phyloP scores from a whole-genome alignment of 2,113 vertebrate species.

The Acrocephalus kingi region DNA sequence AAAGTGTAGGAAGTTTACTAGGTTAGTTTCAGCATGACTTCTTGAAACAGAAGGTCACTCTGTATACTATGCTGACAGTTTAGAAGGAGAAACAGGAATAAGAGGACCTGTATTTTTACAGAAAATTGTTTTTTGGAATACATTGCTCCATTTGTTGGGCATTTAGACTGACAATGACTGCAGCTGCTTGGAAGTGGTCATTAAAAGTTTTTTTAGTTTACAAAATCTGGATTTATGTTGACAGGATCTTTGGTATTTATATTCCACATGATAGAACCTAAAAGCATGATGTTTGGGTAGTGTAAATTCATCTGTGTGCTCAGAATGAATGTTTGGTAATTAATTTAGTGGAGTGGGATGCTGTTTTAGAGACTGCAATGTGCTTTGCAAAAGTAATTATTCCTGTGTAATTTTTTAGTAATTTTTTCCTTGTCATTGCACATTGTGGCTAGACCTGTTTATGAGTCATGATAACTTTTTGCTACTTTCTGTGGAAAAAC shows the following conservation, averaged over 20 bases:
- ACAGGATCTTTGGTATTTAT: neutral
- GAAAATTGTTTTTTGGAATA: neutral
- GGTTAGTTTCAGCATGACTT: neutral
- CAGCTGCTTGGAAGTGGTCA: neutral
- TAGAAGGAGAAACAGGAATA: neutral
- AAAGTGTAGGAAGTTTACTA: neutral
- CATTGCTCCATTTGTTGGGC: neutral
- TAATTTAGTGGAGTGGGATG: neutral
- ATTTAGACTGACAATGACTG: neutral
- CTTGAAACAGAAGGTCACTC: neutral
- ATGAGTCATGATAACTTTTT: neutral
- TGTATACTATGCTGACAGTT: neutral
- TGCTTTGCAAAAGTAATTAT: neutral
- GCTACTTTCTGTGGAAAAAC: neutral
- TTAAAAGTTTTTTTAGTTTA: neutral
- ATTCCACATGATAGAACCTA: neutral
- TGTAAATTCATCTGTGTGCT: neutral
- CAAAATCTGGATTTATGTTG: neutral
- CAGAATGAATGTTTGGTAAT: neutral
- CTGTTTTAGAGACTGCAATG: neutral
- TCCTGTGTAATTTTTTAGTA: neutral
- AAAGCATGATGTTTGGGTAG: neutral
- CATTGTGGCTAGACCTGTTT: neutral
- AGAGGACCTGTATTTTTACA: neutral
- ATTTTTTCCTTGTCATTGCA: neutral